Evolutionary conservation across 2,797 vertebrate species (phyloP), one percentile per base, ranked within the genome.

Genomic region (Lates japonicus): DNA sequence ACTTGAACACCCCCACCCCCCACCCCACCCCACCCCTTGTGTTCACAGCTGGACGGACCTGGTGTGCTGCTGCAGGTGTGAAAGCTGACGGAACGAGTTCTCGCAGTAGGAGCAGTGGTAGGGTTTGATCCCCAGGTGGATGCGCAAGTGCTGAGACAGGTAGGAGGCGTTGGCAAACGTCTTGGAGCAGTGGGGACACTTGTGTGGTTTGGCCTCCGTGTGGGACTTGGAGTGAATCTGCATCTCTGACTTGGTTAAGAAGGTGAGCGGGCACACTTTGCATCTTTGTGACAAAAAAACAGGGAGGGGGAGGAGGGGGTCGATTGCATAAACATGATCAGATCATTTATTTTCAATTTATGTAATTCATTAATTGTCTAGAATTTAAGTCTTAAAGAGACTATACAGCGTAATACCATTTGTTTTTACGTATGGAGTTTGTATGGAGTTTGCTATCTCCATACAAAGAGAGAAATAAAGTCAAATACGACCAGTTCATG

Each of bases 101-200:
- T 99, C 98, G 82, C 98, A 99, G 95, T 99, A 99, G 93, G 98
- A 98, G 95, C 98, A 99, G 96, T 99, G 98, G 90, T 99, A 99
- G 90, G 98, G 98, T 93, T 99, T 99, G 87, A 99, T 98, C 0
- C 98, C 98, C 92, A 99, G 95, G 95, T 99, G 98, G 92, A 99
- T 99, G 82, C 98, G 98, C 93, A 99, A 95, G 93, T 99, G 98
- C 94, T 99, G 98, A 59, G 98, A 96, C 95, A 99, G 95, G 96
- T 99, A 99, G 76, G 98, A 99, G 81, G 98, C 97, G 16, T 99
- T 99, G 95, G 98, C 98, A 41, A 99, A 99, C 14, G 98, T 99
- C 91, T 99, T 99, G 93, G 98, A 98, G 94, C 98, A 99, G 91
- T 99, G 98, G 73, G 98, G 98, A 95, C 98, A 99, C 95, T 99